phyloP scores from a whole-genome alignment of 2,113 vertebrate species.

The Istiophorus platypterus region DNA sequence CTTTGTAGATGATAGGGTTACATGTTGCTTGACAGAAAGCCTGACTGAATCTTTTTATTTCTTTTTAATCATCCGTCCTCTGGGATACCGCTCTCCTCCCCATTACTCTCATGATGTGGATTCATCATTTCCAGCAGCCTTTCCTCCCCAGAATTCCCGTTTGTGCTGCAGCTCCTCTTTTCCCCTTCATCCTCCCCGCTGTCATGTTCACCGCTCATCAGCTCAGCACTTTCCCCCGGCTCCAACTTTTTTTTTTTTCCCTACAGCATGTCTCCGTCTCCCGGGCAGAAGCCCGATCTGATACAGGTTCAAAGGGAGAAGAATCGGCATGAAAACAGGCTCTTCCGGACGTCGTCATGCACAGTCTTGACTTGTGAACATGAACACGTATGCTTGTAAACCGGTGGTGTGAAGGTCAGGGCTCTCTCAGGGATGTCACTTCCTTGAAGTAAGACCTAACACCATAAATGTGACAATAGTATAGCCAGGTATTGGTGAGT shows the following conservation, averaged over 20 bases:
- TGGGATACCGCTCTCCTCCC: conserved; percentile 4
- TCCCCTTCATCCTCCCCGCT: conserved; percentile 46
- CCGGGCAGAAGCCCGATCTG: conserved; percentile 41
- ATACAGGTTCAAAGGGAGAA: conserved; percentile 49
- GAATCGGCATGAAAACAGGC: conserved; percentile 1
- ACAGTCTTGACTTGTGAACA: conserved; percentile 25
- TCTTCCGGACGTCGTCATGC: not conserved
- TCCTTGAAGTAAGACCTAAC: not conserved
- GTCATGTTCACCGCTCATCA: conserved; percentile 57
- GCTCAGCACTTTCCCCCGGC: not conserved
- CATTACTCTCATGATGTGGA: conserved; percentile 30
- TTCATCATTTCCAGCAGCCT: conserved; percentile 40
- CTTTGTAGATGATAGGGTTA: conserved; percentile 11
- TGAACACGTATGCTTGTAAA: conserved; percentile 4
- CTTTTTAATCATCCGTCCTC: conserved; percentile 16
- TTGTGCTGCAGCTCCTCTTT: conserved; percentile 5
- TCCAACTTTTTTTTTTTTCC: conserved; percentile 15
- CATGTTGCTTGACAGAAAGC: conserved; percentile 35
- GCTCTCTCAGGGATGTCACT: not conserved
- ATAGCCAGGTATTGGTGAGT: not conserved
- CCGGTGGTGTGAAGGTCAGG: not conserved
- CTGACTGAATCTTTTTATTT: conserved; percentile 34
- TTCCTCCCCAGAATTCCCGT: conserved; percentile 24
- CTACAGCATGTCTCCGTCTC: conserved; percentile 14
- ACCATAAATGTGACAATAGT: not conserved